phyloP scores from a whole-genome alignment of 2,797 vertebrate genomes.

The Anisognathus igniventris region DNA sequence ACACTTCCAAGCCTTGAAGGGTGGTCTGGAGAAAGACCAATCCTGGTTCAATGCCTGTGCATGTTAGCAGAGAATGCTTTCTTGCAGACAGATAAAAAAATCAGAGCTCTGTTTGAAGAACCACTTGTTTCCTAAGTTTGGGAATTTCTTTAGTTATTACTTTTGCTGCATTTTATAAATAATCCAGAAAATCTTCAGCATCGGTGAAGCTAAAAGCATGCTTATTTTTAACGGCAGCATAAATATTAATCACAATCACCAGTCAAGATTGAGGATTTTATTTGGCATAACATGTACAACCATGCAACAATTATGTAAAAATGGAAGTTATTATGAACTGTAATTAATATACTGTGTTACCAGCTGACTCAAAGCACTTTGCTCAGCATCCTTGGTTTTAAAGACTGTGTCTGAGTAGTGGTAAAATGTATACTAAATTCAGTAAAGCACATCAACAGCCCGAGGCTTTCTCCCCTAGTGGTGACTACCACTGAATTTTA shows the following conservation, averaged over 20 bases:
- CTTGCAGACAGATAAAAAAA: constrained; percentile 40
- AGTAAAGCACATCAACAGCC: background rate
- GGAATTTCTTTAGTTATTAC: background rate
- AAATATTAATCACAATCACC: constrained; percentile 64
- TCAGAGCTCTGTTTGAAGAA: constrained; percentile 53
- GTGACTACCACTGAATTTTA: constrained; percentile 4
- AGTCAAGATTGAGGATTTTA: constrained; percentile 44
- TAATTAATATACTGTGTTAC: constrained; percentile 41
- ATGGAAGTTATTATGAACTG: constrained; percentile 29
- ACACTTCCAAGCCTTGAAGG: constrained; percentile 51
- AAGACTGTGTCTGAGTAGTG: background rate
- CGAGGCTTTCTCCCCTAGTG: background rate
- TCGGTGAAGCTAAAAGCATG: constrained; percentile 37
- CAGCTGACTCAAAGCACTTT: constrained; percentile 1
- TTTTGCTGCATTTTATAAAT: constrained; percentile 25
- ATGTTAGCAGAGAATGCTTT: constrained; percentile 30
- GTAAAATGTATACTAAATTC: constrained; percentile 1
- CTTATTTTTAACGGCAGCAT: constrained; percentile 49
- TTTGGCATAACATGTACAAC: constrained; percentile 51
- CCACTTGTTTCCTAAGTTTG: constrained; percentile 11
- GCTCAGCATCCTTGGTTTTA: constrained; percentile 26
- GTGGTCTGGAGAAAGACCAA: constrained; percentile 60
- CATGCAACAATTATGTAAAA: constrained; percentile 46
- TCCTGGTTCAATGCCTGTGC: background rate
- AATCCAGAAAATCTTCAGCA: constrained; percentile 48